Conservation (phyloP, 2,797 vertebrate species). For the Leuciscus waleckii region DNA sequence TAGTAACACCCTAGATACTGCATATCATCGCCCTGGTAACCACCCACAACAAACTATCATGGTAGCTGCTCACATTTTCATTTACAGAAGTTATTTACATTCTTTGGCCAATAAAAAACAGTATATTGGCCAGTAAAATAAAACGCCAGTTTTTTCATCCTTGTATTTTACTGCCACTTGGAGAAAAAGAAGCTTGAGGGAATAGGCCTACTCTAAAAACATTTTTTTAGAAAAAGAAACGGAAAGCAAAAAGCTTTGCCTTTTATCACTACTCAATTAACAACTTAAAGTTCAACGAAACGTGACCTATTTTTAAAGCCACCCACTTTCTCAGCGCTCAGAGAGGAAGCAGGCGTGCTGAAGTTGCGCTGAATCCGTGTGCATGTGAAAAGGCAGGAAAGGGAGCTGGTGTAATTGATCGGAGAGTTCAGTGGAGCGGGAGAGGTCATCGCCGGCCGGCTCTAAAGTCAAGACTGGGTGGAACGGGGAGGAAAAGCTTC, state of each 20-base stretch:
- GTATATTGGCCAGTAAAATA: background rate
- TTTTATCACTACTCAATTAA: slow-evolving; percentile 38
- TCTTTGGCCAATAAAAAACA: background rate
- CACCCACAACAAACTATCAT: background rate
- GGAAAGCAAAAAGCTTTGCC: slow-evolving; percentile 5
- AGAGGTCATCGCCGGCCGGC: slow-evolving; percentile 30
- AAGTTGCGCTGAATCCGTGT: slow-evolving; percentile 27
- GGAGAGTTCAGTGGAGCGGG: slow-evolving; percentile 26
- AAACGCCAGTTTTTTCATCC: background rate
- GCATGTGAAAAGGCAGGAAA: slow-evolving; percentile 53
- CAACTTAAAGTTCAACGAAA: slow-evolving; percentile 21
- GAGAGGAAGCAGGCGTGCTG: slow-evolving; percentile 39
- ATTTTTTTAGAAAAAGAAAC: background rate
- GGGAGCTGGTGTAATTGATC: slow-evolving; percentile 31
- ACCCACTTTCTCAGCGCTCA: background rate
- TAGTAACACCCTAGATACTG: background rate
- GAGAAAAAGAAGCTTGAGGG: background rate
- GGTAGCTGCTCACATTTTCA: background rate
- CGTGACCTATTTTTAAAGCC: slow-evolving; percentile 23
- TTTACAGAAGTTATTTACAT: background rate
- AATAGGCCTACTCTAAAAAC: background rate
- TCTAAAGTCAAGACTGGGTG: slow-evolving; percentile 58
- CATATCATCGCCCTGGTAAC: background rate
- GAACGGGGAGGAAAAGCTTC: slow-evolving; percentile 57
- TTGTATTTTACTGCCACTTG: background rate